Evolutionary conservation across 2,797 vertebrate species (phyloP), one percentile per base, ranked within the genome.

Genomic region (Anas flavirostris): DNA sequence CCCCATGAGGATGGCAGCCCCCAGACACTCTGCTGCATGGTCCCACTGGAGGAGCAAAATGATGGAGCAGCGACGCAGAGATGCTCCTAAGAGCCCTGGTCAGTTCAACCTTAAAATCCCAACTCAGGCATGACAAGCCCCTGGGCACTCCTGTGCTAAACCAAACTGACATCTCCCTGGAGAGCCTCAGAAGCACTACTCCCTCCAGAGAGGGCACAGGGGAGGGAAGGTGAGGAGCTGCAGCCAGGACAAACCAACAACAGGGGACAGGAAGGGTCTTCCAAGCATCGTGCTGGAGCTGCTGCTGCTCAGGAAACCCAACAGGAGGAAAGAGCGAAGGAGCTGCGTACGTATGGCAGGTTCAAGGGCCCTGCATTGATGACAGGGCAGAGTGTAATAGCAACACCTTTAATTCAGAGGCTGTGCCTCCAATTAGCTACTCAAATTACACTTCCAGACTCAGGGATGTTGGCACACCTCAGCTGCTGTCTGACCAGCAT

Each of bases 61-160:
- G 48, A 23, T 48, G n/a, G 39, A 44, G 14, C 48, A 33, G 28
- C 44, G 28, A 35, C 16, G 80, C 64, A 59, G 39, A 67, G 33
- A 44, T 29, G 41, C 21, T 89, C 43, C 60, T 33, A 35, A 79
- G n/a, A 48, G 48, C 0, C 0, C 82, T 1, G 0, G 7, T 46
- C 44, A 88, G 58, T 14, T 75, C 53, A 64, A 58, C 43, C 64
- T 91, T 50, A 67, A 91, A 93, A 91, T 85, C 74, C 68, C 44
- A 33, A 6, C 48, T 48, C 28, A 58, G 64, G 48, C 11, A 1
- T 35, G 31, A 59, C n/a, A 88, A 70, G 25, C 48, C 56, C 64
- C 58, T 12, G 22, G 41, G 44, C n/a, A 70, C 8, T 84, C 86
- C 18, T 23, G 12, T 22, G 33, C 43, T 79, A 50, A 90, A 86